Percentiles rank a stretch among this genome's conserved stretches.
phyloP scores from a whole-genome alignment of 2,888 invertebrate species.

The Drosophila emarginata region DNA sequence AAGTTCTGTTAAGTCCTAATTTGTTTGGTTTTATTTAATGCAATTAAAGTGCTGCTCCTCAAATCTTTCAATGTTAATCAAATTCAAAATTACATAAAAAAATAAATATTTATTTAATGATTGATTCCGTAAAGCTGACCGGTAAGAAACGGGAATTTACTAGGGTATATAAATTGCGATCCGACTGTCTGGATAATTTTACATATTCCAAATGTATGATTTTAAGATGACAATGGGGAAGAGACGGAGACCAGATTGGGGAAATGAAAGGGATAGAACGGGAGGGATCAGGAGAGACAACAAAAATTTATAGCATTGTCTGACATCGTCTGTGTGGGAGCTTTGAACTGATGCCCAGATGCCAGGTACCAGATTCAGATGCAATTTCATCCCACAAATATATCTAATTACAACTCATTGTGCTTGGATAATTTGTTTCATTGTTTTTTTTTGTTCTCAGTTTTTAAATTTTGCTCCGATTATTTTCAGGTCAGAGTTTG shows the following conservation, averaged over 20 bases:
- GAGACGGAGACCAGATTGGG: background rate
- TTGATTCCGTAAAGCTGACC: too few species aligned
- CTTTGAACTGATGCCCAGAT: conserved; percentile 20
- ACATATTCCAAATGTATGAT: background rate
- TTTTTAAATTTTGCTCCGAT: conserved; percentile 15
- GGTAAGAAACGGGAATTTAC: too few species aligned
- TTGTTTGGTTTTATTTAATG: too few species aligned
- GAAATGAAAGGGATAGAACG: background rate
- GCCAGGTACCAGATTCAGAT: conserved; percentile 23
- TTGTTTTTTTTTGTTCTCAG: conserved; percentile 44
- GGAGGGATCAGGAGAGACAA: background rate
- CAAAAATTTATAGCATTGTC: conserved; percentile 9
- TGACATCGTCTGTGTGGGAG: conserved; percentile 14
- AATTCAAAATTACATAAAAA: too few species aligned
- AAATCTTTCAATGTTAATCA: too few species aligned
- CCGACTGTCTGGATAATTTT: background rate
- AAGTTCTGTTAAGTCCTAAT: too few species aligned
- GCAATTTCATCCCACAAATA: conserved; percentile 9
- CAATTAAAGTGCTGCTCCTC: too few species aligned
- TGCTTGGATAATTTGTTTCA: conserved; percentile 59
- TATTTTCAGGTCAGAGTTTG: conserved; percentile 27
- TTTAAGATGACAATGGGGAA: background rate
- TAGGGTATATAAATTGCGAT: background rate
- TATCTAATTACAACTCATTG: conserved; percentile 55
- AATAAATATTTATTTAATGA: too few species aligned